phyloP scores from a whole-genome alignment of 2,113 vertebrate species.

The Hippolais icterina region DNA sequence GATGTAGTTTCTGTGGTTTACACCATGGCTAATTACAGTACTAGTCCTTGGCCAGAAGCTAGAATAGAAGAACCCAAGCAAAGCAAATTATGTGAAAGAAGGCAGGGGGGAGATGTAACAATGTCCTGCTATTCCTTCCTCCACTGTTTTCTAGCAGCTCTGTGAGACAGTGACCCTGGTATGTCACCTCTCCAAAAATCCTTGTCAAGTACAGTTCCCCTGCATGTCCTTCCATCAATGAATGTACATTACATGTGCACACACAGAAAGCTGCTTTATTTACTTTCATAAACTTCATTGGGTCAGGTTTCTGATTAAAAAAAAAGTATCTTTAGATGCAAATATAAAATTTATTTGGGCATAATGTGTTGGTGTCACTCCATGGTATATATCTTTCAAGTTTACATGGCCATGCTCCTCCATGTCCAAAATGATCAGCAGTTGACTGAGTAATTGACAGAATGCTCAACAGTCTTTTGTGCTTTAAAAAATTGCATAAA shows the following conservation, averaged over 20 bases:
- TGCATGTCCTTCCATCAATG: not conserved
- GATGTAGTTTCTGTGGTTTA: not conserved
- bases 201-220: not conserved
- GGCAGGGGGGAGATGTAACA: too few relatives aligned
- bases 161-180: not conserved
- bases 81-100: not conserved
- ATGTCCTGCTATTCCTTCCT: not conserved
- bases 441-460: not conserved
- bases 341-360: not conserved
- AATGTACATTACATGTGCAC: too few relatives aligned
- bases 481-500: not conserved
- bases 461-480: not conserved
- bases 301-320: not conserved
- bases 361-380: not conserved
- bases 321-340: not conserved
- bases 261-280: not conserved
- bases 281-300: not conserved
- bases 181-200: not conserved
- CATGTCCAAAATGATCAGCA: not conserved
- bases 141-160: not conserved
- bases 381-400: not conserved
- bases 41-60: not conserved
- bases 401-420: accelerated
- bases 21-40: not conserved
- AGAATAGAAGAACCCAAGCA: not conserved